Conservation (phyloP, 2,888 invertebrate genomes). For the Lysandra bellargus region DNA sequence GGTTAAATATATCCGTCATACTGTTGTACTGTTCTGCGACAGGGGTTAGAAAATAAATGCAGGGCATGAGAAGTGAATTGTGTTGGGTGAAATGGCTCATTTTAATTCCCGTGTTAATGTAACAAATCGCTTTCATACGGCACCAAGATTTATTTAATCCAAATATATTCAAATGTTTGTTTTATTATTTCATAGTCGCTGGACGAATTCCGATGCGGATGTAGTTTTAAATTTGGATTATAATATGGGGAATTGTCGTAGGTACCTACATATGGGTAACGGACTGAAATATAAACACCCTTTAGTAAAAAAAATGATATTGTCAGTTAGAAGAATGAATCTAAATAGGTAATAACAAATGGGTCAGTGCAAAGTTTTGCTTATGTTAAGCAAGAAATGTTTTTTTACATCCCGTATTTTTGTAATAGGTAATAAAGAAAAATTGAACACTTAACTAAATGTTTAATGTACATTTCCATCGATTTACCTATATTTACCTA, state of each 20-base stretch:
- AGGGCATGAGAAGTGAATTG: slow-evolving; percentile 55
- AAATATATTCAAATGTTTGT: slow-evolving; percentile 20
- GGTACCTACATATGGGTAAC: neutral
- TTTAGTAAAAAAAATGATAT: no score
- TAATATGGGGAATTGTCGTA: neutral
- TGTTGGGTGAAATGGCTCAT: slow-evolving; percentile 56
- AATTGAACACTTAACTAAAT: neutral
- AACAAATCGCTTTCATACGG: slow-evolving; percentile 56
- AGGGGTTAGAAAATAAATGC: slow-evolving; percentile 41
- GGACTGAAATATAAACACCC: neutral
- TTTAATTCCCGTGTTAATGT: slow-evolving; percentile 61
- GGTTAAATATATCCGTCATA: neutral
- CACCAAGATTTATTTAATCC: slow-evolving; percentile 39
- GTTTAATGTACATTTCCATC: neutral
- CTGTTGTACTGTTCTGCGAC: slow-evolving; percentile 39
- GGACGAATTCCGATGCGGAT: neutral
- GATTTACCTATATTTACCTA: neutral
- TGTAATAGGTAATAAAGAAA: neutral
- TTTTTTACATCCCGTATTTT: neutral
- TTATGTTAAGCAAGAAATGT: no score
- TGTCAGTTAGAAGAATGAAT: no score
- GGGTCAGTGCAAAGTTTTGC: no score
- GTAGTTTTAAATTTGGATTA: neutral
- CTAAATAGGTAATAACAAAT: no score
- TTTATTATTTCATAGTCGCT: neutral